Conservation (phyloP, 1,140 invertebrate species). For the Pogonognathellus flavescens region DNA sequence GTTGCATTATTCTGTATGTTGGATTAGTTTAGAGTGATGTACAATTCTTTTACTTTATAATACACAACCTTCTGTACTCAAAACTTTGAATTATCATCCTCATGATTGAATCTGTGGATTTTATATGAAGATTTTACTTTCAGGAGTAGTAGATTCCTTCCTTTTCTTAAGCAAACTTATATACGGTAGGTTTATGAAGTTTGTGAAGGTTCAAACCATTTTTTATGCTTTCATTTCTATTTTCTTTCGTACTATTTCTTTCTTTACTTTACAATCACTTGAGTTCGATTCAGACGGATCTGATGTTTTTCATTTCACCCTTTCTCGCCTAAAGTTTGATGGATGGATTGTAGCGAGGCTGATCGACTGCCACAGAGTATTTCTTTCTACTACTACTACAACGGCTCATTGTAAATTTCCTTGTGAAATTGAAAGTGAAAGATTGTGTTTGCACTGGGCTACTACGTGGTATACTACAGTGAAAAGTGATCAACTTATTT, state of each 20-base stretch:
- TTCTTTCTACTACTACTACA: background rate
- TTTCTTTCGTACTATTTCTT: background rate
- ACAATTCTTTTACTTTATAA: too few relatives aligned
- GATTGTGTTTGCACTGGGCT: background rate
- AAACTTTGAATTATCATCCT: too few relatives aligned
- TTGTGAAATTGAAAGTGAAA: conserved; percentile 41
- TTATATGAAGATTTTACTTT: conserved; percentile 2
- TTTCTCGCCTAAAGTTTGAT: conserved; percentile 40
- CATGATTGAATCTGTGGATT: conserved; percentile 10
- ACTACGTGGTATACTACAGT: background rate
- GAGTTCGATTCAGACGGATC: background rate
- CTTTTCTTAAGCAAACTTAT: too few relatives aligned
- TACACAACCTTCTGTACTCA: too few relatives aligned
- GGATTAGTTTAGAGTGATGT: too few relatives aligned
- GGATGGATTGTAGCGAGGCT: conserved; percentile 18
- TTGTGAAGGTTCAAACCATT: background rate
- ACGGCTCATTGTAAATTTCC: background rate
- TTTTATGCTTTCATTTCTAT: conserved; percentile 16
- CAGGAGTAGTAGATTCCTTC: too few relatives aligned
- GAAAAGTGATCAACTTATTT: background rate
- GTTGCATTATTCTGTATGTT: too few relatives aligned
- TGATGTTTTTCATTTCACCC: conserved; percentile 41
- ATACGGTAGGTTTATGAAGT: too few relatives aligned
- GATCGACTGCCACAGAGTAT: background rate
- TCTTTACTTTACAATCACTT: conserved; percentile 1